Conservation (phyloP, 2,797 vertebrate species). For the Lindbergichthys nudifrons region DNA sequence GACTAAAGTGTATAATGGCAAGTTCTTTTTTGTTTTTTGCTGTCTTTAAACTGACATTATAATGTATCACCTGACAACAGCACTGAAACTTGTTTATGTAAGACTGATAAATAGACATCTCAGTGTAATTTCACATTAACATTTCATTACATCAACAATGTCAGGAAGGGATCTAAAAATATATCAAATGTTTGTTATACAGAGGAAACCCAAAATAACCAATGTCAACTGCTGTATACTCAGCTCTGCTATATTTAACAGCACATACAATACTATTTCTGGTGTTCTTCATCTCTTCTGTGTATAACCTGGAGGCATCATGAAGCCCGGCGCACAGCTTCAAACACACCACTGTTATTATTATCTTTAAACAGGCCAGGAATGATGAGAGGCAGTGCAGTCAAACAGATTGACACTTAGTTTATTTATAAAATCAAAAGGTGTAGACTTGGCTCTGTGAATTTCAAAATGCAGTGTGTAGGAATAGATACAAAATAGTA, state of each 20-base stretch:
- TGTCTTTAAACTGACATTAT: constrained; percentile 6
- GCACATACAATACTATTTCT: constrained; percentile 36
- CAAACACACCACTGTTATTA: constrained; percentile 23
- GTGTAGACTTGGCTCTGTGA: constrained; percentile 82
- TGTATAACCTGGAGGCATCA: constrained; percentile 3
- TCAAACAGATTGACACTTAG: constrained; percentile 67
- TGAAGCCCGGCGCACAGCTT: constrained; percentile 3
- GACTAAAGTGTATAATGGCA: background rate
- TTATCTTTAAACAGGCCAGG: constrained; percentile 17
- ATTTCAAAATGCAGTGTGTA: constrained; percentile 83
- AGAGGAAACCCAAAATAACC: constrained; percentile 22
- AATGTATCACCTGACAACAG: background rate
- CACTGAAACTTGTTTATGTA: constrained; percentile 26
- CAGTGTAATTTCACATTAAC: constrained; percentile 7
- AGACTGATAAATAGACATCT: constrained; percentile 27
- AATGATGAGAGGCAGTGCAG: constrained; percentile 35
- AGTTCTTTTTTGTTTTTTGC: background rate
- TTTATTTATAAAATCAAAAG: constrained; percentile 88
- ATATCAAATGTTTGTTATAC: background rate
- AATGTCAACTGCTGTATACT: constrained; percentile 22
- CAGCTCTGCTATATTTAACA: constrained; percentile 52
- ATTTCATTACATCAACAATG: constrained; percentile 3
- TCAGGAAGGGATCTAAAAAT: constrained; percentile 11
- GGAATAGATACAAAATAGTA: constrained; percentile 86
- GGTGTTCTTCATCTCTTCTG: constrained; percentile 36